A percentile compares a stretch with the other conserved stretches of the same genome.
Conservation (phyloP, 2,113 vertebrate genomes). For the Anguilla japonica region DNA sequence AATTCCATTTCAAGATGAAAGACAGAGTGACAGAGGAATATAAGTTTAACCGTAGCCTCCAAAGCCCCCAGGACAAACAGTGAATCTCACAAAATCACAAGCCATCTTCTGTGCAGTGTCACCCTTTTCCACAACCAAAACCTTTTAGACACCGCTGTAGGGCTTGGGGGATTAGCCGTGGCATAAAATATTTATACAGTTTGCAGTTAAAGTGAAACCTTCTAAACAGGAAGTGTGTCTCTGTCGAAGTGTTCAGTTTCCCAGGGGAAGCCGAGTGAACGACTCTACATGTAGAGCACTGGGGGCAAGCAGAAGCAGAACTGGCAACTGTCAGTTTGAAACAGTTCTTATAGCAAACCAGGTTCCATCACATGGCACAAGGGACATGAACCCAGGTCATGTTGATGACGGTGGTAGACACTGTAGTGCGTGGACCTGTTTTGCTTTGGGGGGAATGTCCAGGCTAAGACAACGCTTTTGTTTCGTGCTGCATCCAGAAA, state of each 20-base stretch:
- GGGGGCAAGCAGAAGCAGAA: neutral
- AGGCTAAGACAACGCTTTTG: conserved; percentile 31
- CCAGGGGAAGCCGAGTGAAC: neutral
- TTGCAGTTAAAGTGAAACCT: neutral
- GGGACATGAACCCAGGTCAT: neutral
- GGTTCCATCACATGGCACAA: neutral
- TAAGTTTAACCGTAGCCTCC: conserved; percentile 30
- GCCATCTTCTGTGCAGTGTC: conserved; percentile 42
- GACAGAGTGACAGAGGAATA: conserved; percentile 37
- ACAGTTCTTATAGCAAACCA: neutral
- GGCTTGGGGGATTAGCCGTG: neutral
- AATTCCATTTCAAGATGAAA: conserved; percentile 38
- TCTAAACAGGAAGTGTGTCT: neutral
- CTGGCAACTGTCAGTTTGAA: neutral
- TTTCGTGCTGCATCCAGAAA: conserved; percentile 40
- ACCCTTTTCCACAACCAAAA: neutral
- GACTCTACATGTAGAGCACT: neutral
- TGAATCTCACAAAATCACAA: conserved; percentile 40
- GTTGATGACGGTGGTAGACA: neutral
- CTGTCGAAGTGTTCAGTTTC: neutral
- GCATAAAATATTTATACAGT: neutral
- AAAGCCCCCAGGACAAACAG: conserved; percentile 14
- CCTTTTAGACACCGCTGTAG: neutral
- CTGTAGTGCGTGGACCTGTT: neutral
- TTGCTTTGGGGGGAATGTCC: neutral